Evolutionary conservation across 2,113 vertebrate species (phyloP), one percentile per base, ranked within the genome.

Genomic region (Syngnathus scovelli): DNA sequence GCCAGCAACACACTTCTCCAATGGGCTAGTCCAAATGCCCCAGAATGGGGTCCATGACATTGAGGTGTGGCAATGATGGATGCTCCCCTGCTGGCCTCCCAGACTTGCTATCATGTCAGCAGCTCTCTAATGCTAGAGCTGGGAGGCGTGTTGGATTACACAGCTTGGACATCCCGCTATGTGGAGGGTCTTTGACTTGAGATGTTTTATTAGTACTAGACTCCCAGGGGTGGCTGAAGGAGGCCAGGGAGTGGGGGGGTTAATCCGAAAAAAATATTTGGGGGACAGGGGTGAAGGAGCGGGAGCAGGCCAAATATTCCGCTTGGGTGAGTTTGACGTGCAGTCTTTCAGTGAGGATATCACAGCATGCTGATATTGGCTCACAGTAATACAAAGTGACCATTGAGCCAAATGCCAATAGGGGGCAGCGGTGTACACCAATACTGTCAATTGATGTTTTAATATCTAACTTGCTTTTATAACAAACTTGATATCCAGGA

Each of bases 71-170:
- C 73, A 81, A 71, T 85, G 83, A 88, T 72, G 74, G 74, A 87
- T 48, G 23, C 65, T 71, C 68, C 78, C 83, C 81, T 78, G 79
- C 83, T 84, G 82, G 82, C 67, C 68, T 74, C 72, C 60, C 59
- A 74, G 78, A 69, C 79, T 77, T 62, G 88, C 84, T 38, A 54
- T 86, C 84, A 79, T 87, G 87, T 89, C 89, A 87, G 85, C 82
- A 68, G 85, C 86, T 66, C 78, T 82, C 75, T 79, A 76, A 80
- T 85, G 72, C 75, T 66, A 10, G 58, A 78, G 86, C 67, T 48
- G 49, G 71, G 65, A 64, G 69, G 39, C 70, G 85, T 76, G 78
- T 85, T 62, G 64, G 61, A 70, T 90, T 89, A 85, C 82, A 66
- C 51, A 4, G 71, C 71, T 63, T 65, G 79, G 75, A 80, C 76